Conservation (phyloP, 2,888 invertebrate genomes). For the Drosophila tanythrix region DNA sequence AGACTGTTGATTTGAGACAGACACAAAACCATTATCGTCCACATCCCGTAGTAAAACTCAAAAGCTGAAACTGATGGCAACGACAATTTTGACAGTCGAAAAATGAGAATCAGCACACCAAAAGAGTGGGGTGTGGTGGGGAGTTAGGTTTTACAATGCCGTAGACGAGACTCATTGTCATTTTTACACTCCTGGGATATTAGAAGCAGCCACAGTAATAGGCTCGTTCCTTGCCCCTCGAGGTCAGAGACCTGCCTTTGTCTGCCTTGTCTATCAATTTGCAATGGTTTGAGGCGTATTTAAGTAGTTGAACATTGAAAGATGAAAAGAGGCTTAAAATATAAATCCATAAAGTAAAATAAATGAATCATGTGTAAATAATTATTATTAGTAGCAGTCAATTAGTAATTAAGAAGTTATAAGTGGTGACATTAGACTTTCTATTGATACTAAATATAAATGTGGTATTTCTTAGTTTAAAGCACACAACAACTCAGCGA, state of each 20-base stretch:
- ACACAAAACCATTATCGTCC: background rate
- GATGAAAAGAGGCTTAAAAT: background rate
- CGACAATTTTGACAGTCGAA: background rate
- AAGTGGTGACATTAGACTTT: background rate
- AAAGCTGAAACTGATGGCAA: background rate
- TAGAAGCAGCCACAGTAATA: slow-evolving; percentile 8
- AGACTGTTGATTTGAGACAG: background rate
- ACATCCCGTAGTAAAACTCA: background rate
- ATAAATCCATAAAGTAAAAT: background rate
- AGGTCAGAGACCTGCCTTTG: slow-evolving; percentile 34
- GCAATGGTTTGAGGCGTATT: slow-evolving; percentile 27
- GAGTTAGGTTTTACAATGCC: slow-evolving; percentile 4
- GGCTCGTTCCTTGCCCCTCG: slow-evolving; percentile 24
- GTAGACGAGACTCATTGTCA: slow-evolving; percentile 38
- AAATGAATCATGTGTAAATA: slow-evolving; percentile 12
- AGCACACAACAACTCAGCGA: background rate
- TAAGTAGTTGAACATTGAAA: slow-evolving; percentile 29
- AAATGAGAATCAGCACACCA: background rate
- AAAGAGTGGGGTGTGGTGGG: background rate
- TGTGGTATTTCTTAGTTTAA: background rate
- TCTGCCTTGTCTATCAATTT: slow-evolving; percentile 21
- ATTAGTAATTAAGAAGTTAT: background rate
- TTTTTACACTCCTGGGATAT: slow-evolving; percentile 32
- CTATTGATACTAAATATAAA: background rate
- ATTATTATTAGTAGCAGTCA: background rate